These are phyloP conservation scores for Chaetops frenatus DNA, from an alignment of 2,113 vertebrate genomes.

Conservation along the genomic window DNA sequence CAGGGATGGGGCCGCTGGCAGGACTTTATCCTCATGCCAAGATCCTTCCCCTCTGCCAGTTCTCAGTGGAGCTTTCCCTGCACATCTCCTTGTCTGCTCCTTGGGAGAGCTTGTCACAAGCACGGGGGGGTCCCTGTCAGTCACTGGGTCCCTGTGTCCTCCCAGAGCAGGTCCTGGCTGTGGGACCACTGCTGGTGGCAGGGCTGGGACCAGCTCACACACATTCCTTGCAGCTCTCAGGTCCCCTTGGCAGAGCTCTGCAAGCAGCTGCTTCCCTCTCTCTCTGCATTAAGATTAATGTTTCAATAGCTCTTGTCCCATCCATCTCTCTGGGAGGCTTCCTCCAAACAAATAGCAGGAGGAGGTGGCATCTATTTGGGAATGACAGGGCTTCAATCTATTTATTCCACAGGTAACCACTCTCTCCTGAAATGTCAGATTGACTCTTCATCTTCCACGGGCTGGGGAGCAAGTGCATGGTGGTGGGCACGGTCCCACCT, in stretches of 20 bases:
- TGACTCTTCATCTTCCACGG: neutral
- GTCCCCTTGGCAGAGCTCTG: neutral
- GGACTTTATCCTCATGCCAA: too few species aligned
- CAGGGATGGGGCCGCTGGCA: accelerated
- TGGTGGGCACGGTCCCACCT: accelerated
- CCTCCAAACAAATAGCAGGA: constrained; percentile 17
- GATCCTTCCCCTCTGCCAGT: too few species aligned
- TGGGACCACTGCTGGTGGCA: accelerated
- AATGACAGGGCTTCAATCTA: neutral
- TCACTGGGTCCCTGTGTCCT: neutral
- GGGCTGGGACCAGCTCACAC: neutral
- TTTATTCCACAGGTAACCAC: neutral
- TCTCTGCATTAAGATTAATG: neutral
- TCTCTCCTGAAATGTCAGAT: neutral
- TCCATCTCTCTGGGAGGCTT: neutral
- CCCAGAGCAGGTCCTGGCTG: neutral
- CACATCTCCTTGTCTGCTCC: accelerated
- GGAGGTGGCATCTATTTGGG: neutral
- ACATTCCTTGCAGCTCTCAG: accelerated
- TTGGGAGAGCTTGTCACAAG: accelerated
- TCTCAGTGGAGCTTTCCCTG: neutral
- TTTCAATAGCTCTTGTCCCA: neutral
- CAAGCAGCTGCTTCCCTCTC: neutral
- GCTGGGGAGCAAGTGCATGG: neutral
- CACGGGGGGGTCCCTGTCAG: neutral